Percentiles rank a stretch among this genome's conserved stretches.
phyloP scores from a whole-genome alignment of 2,113 vertebrate species.

The Microtus pennsylvanicus region DNA sequence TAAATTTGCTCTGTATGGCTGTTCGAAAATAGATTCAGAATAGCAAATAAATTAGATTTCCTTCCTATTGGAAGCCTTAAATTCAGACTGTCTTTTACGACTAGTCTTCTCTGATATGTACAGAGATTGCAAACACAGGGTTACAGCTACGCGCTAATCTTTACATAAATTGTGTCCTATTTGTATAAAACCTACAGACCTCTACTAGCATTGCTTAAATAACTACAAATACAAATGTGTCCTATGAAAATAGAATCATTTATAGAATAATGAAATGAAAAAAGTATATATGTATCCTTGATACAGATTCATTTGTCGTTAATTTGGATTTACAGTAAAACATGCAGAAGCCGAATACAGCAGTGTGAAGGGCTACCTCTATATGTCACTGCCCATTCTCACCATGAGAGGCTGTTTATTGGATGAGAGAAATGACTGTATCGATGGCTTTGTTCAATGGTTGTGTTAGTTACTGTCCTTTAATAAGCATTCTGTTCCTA shows the following conservation, averaged over 20 bases:
- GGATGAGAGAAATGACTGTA: background rate
- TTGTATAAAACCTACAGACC: background rate
- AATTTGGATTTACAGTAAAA: background rate
- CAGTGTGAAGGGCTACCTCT: background rate
- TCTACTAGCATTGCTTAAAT: background rate
- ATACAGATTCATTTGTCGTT: background rate
- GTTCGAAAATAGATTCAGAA: background rate
- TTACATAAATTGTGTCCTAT: background rate
- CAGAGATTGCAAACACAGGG: too few relatives aligned
- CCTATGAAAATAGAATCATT: background rate
- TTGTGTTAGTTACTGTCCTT: background rate
- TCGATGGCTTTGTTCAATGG: background rate
- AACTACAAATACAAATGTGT: background rate
- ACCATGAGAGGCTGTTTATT: background rate
- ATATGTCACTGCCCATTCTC: background rate
- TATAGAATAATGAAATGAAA: background rate
- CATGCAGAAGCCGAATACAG: background rate
- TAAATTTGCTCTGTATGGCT: background rate
- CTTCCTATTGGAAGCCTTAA: constrained; percentile 18
- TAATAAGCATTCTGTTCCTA: background rate
- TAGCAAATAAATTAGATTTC: constrained; percentile 7
- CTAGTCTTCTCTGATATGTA: background rate
- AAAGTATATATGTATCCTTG: background rate
- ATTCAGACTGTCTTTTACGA: constrained; percentile 66
- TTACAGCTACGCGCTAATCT: too few relatives aligned